These are phyloP conservation scores for Rhodinocichla rosea DNA, from an alignment of 2,113 vertebrate species.

Conservation along the genomic window DNA sequence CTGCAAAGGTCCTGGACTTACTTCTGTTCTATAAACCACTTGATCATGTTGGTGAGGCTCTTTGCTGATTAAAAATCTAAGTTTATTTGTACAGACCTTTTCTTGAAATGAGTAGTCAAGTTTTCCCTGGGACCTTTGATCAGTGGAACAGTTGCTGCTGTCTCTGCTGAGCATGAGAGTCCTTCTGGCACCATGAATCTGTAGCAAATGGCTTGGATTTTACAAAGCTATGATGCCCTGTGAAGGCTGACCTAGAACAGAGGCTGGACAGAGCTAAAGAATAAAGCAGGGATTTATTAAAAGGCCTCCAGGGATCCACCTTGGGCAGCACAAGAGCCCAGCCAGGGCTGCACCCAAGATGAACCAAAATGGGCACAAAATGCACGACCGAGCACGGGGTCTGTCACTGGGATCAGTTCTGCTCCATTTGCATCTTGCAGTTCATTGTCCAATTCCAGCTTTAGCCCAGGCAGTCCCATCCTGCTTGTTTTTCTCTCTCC, in stretches of 20 bases:
- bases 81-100: background rate
- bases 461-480: background rate
- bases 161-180: background rate
- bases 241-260: background rate
- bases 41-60: background rate
- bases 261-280: background rate
- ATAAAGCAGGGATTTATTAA: background rate
- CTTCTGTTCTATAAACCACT: background rate
- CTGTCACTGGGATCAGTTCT: background rate
- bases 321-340: no score
- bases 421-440: background rate
- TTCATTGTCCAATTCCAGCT: background rate
- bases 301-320: no score
- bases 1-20: background rate
- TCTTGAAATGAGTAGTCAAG: background rate
- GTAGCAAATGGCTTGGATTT: background rate
- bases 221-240: background rate
- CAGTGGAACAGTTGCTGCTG: background rate
- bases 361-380: no score
- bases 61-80: background rate
- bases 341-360: no score
- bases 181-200: background rate
- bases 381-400: no score
- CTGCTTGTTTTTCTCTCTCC: background rate
- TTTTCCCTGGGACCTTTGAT: background rate